phyloP scores from a whole-genome alignment of 2,113 vertebrate genomes.

The Oryzias javanicus region DNA sequence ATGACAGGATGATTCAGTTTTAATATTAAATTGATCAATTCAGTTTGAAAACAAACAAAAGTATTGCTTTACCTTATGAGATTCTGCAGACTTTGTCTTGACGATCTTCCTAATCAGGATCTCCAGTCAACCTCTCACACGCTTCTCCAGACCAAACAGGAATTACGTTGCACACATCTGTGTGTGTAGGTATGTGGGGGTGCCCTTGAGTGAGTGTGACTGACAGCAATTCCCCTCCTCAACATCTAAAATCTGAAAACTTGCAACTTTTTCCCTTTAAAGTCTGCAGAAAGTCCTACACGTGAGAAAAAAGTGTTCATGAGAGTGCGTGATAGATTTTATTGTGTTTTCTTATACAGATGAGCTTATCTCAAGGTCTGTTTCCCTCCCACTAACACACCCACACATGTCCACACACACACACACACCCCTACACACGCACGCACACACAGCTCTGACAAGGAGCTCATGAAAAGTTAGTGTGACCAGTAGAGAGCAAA shows the following conservation, averaged over 20 bases:
- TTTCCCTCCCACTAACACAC: not conserved
- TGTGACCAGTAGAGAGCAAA: slow-evolving; percentile 21
- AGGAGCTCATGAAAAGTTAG: slow-evolving; percentile 13
- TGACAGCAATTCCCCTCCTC: not conserved
- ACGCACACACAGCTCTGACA: not conserved
- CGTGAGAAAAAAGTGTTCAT: not conserved
- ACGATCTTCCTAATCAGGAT: slow-evolving; percentile 2
- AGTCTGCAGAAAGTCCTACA: slow-evolving; percentile 42
- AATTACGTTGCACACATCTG: slow-evolving; percentile 6
- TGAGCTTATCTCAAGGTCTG: slow-evolving; percentile 57
- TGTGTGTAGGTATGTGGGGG: not conserved
- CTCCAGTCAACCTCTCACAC: slow-evolving; percentile 15
- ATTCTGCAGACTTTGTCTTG: slow-evolving; percentile 13
- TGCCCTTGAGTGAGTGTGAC: not conserved
- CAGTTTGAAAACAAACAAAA: not conserved
- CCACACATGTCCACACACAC: slow-evolving; percentile 1
- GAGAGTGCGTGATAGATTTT: slow-evolving; percentile 19
- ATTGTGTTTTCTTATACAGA: slow-evolving; percentile 17
- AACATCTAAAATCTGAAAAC: not conserved
- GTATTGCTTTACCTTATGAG: slow-evolving; percentile 39
- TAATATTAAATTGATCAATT: too few species aligned
- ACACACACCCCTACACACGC: not conserved
- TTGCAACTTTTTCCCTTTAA: slow-evolving; percentile 11
- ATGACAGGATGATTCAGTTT: too few species aligned
- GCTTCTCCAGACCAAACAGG: slow-evolving; percentile 27